phyloP scores from a whole-genome alignment of 2,888 invertebrate genomes.

The Griposia aprilina region DNA sequence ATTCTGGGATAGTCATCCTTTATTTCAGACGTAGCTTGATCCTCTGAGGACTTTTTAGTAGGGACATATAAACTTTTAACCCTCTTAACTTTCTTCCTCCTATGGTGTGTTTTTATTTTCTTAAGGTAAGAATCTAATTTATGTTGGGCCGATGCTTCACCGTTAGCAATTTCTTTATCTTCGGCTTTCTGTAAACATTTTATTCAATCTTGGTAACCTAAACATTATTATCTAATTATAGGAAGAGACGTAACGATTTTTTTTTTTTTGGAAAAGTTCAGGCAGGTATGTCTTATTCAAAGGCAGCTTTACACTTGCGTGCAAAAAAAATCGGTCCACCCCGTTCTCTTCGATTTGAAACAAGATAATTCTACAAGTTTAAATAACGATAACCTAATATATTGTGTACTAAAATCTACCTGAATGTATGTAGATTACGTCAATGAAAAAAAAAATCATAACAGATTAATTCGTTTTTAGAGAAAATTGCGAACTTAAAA shows the following conservation, averaged over 20 bases:
- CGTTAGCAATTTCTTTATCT: slow-evolving; percentile 53
- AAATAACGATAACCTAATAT: no score
- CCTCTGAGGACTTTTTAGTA: slow-evolving; percentile 28
- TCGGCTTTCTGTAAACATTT: slow-evolving; percentile 56
- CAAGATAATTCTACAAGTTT: no score
- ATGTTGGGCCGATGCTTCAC: slow-evolving; percentile 45
- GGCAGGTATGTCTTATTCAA: not conserved
- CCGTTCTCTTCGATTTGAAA: no score
- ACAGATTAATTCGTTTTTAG: no score
- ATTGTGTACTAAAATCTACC: no score
- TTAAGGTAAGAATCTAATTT: slow-evolving; percentile 59
- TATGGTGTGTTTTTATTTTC: slow-evolving; percentile 64
- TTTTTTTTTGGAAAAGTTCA: not conserved
- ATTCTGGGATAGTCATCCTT: slow-evolving; percentile 51
- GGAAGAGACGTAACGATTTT: not conserved
- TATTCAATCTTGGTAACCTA: not conserved
- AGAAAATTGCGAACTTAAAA: no score
- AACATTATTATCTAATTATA: not conserved
- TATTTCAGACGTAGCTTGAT: slow-evolving; percentile 59
- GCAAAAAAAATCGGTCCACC: no score
- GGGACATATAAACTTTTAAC: slow-evolving; percentile 69
- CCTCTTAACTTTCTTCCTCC: slow-evolving; percentile 69
- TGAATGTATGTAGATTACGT: no score
- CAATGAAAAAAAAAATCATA: no score
- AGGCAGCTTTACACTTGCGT: no score